phyloP scores from a whole-genome alignment of 2,888 invertebrate species.

The Phragmatobia fuliginosa region DNA sequence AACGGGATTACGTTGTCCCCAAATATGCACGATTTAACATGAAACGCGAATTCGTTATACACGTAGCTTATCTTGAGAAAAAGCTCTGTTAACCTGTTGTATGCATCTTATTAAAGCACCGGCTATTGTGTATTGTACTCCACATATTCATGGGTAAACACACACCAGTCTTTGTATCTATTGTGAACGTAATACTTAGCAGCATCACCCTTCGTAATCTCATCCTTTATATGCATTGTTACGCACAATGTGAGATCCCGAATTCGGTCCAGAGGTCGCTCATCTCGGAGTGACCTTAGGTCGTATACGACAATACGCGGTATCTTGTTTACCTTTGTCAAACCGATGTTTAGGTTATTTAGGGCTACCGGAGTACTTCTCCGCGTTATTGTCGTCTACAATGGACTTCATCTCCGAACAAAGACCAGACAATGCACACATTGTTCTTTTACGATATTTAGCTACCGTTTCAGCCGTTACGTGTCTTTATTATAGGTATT shows the following conservation, averaged over 20 bases:
- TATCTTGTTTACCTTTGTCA: constrained; percentile 75
- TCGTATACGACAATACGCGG: constrained; percentile 72
- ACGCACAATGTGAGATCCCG: constrained; percentile 66
- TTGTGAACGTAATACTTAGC: constrained; percentile 84
- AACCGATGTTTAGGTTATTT: constrained; percentile 69
- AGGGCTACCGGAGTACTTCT: constrained; percentile 56
- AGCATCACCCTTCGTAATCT: constrained; percentile 82
- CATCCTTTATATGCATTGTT: constrained; percentile 75
- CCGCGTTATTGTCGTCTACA: constrained; percentile 50
- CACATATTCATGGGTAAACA: constrained; percentile 86
- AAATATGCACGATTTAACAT: constrained; percentile 84
- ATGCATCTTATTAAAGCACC: constrained; percentile 76
- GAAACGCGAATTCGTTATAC: constrained; percentile 86
- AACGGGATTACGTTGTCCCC: constrained; percentile 76
- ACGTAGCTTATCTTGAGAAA: constrained; percentile 82
- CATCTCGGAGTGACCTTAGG: constrained; percentile 77
- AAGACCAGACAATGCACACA: constrained; percentile 66
- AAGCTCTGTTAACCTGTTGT: constrained; percentile 82
- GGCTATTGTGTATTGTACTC: constrained; percentile 79
- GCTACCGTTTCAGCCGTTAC: constrained; percentile 83
- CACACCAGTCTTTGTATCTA: constrained; percentile 81
- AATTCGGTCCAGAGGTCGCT: constrained; percentile 77
- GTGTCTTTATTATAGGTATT: constrained; percentile 75
- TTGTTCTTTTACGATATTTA: constrained; percentile 79
- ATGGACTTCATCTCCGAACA: constrained; percentile 72